Percentiles rank a stretch among this genome's conserved stretches.
Evolutionary conservation across 2,113 vertebrate species (phyloP).

Genomic region (Pseudolaguvia tuberculata): DNA sequence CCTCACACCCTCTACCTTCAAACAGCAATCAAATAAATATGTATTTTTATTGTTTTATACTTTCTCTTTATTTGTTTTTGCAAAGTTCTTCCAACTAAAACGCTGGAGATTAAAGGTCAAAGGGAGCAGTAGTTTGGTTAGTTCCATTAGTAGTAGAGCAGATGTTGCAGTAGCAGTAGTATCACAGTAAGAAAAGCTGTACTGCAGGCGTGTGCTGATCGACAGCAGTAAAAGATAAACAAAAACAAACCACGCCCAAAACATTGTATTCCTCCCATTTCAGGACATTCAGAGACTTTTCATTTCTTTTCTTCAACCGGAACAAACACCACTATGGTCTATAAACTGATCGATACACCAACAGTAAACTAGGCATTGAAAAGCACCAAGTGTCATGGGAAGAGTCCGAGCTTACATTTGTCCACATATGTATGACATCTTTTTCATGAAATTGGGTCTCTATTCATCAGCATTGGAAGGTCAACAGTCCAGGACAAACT

Average conservation of each 20-base stretch:
- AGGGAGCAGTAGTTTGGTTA: slow-evolving; percentile 70
- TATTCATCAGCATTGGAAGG: slow-evolving; percentile 21
- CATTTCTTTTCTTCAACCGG: slow-evolving; percentile 39
- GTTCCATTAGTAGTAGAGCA: slow-evolving; percentile 67
- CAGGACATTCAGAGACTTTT: slow-evolving; percentile 42
- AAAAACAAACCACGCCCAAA: background rate
- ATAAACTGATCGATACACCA: too few relatives aligned
- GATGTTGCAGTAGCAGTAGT: slow-evolving; percentile 71
- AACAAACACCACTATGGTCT: slow-evolving; percentile 9
- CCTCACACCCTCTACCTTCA: slow-evolving; percentile 56
- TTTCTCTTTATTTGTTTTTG: slow-evolving; percentile 52
- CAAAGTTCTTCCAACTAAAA: slow-evolving; percentile 70
- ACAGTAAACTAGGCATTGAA: slow-evolving; percentile 57
- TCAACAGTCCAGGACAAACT: background rate
- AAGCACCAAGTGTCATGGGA: slow-evolving; percentile 53
- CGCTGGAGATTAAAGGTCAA: slow-evolving; percentile 65
- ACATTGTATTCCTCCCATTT: slow-evolving; percentile 44
- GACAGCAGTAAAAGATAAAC: slow-evolving; percentile 33
- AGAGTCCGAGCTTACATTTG: slow-evolving; percentile 38
- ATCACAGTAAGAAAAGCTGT: slow-evolving; percentile 54
- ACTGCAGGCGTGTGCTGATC: slow-evolving; percentile 48
- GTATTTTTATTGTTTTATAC: slow-evolving; percentile 58
- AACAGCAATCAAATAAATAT: slow-evolving; percentile 70
- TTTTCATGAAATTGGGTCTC: slow-evolving; percentile 48
- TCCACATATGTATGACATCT: slow-evolving; percentile 28